These are phyloP conservation scores for Oncorhynchus masou DNA, from an alignment of 2,113 vertebrate genomes.

Conservation along the genomic window DNA sequence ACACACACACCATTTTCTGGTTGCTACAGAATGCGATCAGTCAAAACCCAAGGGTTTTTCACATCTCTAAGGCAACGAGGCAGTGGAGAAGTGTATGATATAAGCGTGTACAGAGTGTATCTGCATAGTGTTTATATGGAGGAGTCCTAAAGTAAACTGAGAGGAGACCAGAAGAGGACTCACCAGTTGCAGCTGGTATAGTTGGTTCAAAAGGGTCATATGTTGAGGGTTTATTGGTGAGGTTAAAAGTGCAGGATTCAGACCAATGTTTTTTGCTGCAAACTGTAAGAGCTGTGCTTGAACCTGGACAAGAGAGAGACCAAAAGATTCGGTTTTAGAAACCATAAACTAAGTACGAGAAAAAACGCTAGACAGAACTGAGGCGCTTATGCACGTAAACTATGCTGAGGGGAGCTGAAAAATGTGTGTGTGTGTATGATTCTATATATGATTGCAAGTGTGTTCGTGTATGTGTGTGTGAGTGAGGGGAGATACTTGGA, in stretches of 20 bases:
- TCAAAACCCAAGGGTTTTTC: too few relatives aligned
- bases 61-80: neutral
- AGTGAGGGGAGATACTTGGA: too few relatives aligned
- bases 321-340: conserved; percentile 41
- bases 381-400: too few relatives aligned
- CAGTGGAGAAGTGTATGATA: neutral
- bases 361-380: too few relatives aligned
- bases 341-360: neutral
- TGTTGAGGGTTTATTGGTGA: conserved; percentile 99
- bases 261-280: conserved; percentile 99
- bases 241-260: conserved; percentile 99
- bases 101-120: neutral
- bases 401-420: too few relatives aligned
- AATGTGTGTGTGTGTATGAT: neutral
- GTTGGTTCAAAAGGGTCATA: conserved; percentile 99
- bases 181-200: conserved; percentile 99
- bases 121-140: neutral
- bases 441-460: neutral
- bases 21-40: too few relatives aligned
- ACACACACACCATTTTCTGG: too few relatives aligned
- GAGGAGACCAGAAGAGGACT: conserved; percentile 58
- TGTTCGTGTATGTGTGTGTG: neutral
- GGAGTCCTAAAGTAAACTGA: too few relatives aligned
- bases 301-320: conserved; percentile 78
- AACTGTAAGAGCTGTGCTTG: conserved; percentile 99